Evolutionary conservation across 2,113 vertebrate genomes (phyloP).

Genomic region (Anolis carolinensis): DNA sequence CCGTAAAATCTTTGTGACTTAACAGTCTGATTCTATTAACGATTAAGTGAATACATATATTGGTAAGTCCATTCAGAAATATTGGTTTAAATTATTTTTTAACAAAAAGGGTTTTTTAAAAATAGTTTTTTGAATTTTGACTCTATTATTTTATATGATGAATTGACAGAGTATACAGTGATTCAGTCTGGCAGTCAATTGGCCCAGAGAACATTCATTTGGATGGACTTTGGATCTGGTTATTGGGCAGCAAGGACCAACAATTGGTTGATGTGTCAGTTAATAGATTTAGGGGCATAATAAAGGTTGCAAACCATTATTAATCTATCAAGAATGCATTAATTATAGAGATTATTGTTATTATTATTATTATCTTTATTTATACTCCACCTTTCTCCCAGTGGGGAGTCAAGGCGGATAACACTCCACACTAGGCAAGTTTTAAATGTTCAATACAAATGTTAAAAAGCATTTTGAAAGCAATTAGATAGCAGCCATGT

Average conservation of each 20-base stretch:
- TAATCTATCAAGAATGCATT: too few relatives aligned
- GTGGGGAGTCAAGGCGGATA: too few relatives aligned
- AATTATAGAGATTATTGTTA: too few relatives aligned
- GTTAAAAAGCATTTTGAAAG: too few relatives aligned
- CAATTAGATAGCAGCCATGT: too few relatives aligned
- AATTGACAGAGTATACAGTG: not conserved
- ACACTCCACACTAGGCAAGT: too few relatives aligned
- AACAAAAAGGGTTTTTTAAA: not conserved
- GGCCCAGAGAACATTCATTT: not conserved
- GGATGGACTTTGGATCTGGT: not conserved
- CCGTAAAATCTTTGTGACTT: not conserved
- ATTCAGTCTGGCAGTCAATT: slow-evolving; percentile 12
- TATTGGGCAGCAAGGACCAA: not conserved
- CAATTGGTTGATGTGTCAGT: not conserved
- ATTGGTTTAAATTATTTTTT: not conserved
- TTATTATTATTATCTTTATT: too few relatives aligned
- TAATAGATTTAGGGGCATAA: not conserved
- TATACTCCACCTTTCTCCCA: too few relatives aligned
- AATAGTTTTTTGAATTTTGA: not conserved
- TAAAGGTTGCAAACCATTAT: not conserved
- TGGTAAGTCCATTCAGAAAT: too few relatives aligned
- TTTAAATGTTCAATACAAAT: too few relatives aligned
- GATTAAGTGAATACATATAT: not conserved
- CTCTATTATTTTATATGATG: not conserved
- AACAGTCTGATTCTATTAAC: not conserved